These are phyloP conservation scores for Columba guinea DNA, from an alignment of 2,797 vertebrate genomes.

Conservation along the genomic window DNA sequence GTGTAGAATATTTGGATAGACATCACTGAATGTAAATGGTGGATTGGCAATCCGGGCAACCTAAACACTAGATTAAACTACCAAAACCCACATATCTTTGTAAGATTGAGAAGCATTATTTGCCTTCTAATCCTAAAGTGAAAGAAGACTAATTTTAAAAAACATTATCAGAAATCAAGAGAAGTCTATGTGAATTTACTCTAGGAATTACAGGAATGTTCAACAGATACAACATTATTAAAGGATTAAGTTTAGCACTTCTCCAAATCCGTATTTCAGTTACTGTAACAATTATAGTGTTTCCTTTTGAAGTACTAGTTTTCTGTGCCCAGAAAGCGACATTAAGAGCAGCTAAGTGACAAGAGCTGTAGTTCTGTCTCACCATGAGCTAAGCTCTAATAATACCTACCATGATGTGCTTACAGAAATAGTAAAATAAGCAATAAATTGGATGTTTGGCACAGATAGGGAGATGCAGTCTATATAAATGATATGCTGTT, in stretches of 20 bases:
- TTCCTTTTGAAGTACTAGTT: slow-evolving; percentile 18
- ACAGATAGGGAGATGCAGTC: neutral
- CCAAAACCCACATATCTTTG: neutral
- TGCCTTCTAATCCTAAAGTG: neutral
- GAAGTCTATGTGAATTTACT: neutral
- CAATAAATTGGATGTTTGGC: neutral
- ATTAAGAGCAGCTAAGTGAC: neutral
- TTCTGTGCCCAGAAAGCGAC: neutral
- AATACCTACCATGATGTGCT: neutral
- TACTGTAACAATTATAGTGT: neutral
- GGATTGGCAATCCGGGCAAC: neutral
- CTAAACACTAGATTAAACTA: neutral
- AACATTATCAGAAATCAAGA: neutral
- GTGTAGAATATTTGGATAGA: neutral
- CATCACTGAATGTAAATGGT: neutral
- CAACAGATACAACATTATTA: neutral
- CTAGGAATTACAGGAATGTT: neutral
- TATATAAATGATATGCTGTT: neutral
- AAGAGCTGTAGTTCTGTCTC: neutral
- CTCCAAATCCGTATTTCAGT: neutral
- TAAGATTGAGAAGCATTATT: neutral
- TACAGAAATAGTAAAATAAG: neutral
- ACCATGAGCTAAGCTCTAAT: neutral
- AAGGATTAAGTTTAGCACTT: neutral
- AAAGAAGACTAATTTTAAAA: neutral